Evolutionary conservation across 2,113 vertebrate species (phyloP), one percentile per base, ranked within the genome.

Genomic region (Nycticorax nycticorax): DNA sequence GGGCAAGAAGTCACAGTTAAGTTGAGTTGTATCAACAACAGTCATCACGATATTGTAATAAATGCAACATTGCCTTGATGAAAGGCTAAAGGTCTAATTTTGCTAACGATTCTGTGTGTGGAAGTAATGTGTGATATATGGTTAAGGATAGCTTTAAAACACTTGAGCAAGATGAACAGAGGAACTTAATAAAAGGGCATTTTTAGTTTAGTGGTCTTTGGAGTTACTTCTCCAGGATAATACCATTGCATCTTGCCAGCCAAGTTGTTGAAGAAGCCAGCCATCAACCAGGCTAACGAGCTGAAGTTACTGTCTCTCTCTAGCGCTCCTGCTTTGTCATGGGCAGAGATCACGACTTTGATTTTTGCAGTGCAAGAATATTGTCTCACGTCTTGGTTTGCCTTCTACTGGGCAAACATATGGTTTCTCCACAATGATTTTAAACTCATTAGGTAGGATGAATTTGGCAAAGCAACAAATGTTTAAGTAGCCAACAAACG

Each of bases 391-490:
- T 63, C 86, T 75, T 30, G 35, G 37, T 91, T 95, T 95, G 68
- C 64, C 48, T 81, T 85, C 60, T 68, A 14, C 52, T 81, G 68
- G 63, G 57, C 56, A 79, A 87, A 72, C 60, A 64, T 82, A 81
- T n/a, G 64, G 52, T 63, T 81, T 75, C 64, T 41, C 56, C 28
- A 63, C 26, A 74, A 64, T 4, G 55, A 68, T 56, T 91, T 91
- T 18, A 81, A 93, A 89, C 69, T 91, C 43, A 71, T 87, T 78
- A 92, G 73, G 35, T 78, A 92, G 73, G 35, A 91, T 35, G 37
- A 89, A 75, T 52, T 39, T 85, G 87, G 84, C 73, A 90, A 92
- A 92, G 35, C 39, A 90, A 86, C 59, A 94, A 68, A 90, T 21
- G 53, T 76, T 97, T 80, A 74, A 69, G 62, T 68, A 75, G 57